A percentile compares a stretch with the other conserved stretches of the same genome.
Evolutionary conservation across 2,797 vertebrate species (phyloP).

Genomic region (Cirrhinus mrigala): DNA sequence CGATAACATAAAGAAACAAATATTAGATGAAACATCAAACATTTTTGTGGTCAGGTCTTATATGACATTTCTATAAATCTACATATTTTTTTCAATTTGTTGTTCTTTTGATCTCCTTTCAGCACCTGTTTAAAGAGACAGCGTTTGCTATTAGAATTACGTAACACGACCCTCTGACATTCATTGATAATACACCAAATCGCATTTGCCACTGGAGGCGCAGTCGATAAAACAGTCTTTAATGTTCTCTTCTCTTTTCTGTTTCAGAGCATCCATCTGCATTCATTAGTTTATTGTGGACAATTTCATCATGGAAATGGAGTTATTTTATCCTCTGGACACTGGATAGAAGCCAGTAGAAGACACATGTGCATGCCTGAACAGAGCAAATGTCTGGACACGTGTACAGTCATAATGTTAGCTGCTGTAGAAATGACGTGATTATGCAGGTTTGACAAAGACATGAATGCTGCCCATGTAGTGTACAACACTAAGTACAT

Average conservation of each 20-base stretch:
- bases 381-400: slow-evolving; percentile 31
- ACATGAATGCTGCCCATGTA: slow-evolving; percentile 6
- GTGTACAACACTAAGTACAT: background rate
- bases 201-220: background rate
- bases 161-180: slow-evolving; percentile 8
- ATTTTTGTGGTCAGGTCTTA: background rate
- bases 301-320: slow-evolving; percentile 55
- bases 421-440: background rate
- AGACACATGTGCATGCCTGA: slow-evolving; percentile 10
- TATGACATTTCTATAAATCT: background rate
- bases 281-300: slow-evolving; percentile 55
- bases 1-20: background rate
- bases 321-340: slow-evolving; percentile 54
- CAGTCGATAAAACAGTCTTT: slow-evolving; percentile 16
- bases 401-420: slow-evolving; percentile 8
- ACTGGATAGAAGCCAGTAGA: slow-evolving; percentile 28
- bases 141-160: slow-evolving; percentile 13
- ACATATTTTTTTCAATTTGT: background rate
- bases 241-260: slow-evolving; percentile 39
- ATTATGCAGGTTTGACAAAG: slow-evolving; percentile 15
- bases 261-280: slow-evolving; percentile 54
- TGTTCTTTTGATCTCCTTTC: background rate
- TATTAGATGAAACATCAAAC: background rate
- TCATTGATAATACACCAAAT: slow-evolving; percentile 15
- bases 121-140: background rate